Percentiles rank a stretch among this genome's conserved stretches.
Conservation (phyloP, 1,140 invertebrate species). For the Caenorhabditis tropicalis region DNA sequence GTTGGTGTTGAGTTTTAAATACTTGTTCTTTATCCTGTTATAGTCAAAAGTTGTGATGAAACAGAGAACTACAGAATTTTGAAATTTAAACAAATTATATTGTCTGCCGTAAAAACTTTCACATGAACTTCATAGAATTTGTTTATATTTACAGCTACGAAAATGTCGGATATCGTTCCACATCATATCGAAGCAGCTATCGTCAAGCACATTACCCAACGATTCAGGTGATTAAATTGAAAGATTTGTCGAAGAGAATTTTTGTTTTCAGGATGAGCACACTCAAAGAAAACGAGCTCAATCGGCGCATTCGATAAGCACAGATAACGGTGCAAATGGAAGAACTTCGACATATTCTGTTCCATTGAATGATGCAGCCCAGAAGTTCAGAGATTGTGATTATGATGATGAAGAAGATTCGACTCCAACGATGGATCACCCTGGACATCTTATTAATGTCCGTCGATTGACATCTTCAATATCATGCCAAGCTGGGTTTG, state of each 20-base stretch:
- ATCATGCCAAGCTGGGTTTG: slow-evolving; percentile 42
- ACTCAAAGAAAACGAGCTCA: slow-evolving; percentile 14
- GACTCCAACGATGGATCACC: neutral
- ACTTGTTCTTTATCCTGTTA: neutral
- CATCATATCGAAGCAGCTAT: slow-evolving; percentile 66
- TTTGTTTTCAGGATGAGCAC: slow-evolving; percentile 44
- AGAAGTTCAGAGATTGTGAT: slow-evolving; percentile 20
- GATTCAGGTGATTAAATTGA: slow-evolving; percentile 56
- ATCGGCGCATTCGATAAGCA: slow-evolving; percentile 21
- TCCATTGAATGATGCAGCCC: slow-evolving; percentile 1
- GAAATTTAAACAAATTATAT: too few species aligned
- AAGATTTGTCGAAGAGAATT: too few species aligned
- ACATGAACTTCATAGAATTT: too few species aligned
- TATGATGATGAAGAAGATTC: slow-evolving; percentile 18
- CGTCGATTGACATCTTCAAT: slow-evolving; percentile 19
- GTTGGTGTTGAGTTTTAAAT: neutral
- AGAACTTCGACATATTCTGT: slow-evolving; percentile 40
- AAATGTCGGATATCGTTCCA: slow-evolving; percentile 67
- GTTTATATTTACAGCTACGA: slow-evolving; percentile 64
- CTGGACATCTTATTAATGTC: slow-evolving; percentile 1
- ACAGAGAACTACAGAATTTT: too few species aligned
- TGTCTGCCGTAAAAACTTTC: too few species aligned
- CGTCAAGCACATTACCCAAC: slow-evolving; percentile 70
- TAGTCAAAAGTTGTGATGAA: too few species aligned
- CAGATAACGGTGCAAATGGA: slow-evolving; percentile 51